These are phyloP conservation scores for Kryptolebias marmoratus DNA, from an alignment of 2,113 vertebrate species.

Conservation along the genomic window DNA sequence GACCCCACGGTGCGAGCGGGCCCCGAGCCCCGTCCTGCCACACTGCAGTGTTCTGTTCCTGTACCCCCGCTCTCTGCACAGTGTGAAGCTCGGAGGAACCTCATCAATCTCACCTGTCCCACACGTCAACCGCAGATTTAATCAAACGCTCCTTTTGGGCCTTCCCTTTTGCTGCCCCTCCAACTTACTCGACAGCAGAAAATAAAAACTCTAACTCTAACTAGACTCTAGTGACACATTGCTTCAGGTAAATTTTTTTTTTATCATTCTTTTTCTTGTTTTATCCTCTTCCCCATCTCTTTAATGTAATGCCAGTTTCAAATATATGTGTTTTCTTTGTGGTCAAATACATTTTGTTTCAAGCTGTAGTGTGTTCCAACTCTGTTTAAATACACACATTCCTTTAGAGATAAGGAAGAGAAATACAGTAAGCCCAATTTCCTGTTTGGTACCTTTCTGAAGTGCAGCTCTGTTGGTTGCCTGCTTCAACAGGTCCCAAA, in stretches of 20 bases:
- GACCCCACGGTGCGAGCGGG: conserved; percentile 79
- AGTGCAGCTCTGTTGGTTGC: conserved; percentile 61
- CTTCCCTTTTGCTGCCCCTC: conserved; percentile 69
- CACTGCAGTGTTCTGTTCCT: conserved; percentile 86
- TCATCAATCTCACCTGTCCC: conserved; percentile 96
- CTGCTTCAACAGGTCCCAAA: conserved; percentile 67
- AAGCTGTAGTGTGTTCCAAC: conserved; percentile 67
- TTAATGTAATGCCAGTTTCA: conserved; percentile 7
- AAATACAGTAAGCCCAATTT: conserved; percentile 67
- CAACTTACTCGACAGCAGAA: conserved; percentile 30
- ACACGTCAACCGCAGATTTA: conserved; percentile 89
- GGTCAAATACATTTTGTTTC: conserved; percentile 69
- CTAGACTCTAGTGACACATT: conserved; percentile 31
- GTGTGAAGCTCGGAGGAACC: conserved; percentile 93
- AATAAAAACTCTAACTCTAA: conserved; percentile 17
- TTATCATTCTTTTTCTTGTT: conserved; percentile 23
- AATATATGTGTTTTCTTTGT: conserved; percentile 54
- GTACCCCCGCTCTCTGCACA: conserved; percentile 81
- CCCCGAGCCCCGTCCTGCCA: conserved; percentile 78
- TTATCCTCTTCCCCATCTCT: conserved; percentile 5
- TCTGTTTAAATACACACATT: conserved; percentile 28
- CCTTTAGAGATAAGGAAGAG: conserved; percentile 27
- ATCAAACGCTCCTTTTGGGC: conserved; percentile 84
- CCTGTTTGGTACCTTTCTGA: conserved; percentile 64
- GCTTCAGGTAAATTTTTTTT: neutral